These are phyloP conservation scores for Ctenoplectra terminalis DNA, from an alignment of 1,140 invertebrate species.

Conservation along the genomic window DNA sequence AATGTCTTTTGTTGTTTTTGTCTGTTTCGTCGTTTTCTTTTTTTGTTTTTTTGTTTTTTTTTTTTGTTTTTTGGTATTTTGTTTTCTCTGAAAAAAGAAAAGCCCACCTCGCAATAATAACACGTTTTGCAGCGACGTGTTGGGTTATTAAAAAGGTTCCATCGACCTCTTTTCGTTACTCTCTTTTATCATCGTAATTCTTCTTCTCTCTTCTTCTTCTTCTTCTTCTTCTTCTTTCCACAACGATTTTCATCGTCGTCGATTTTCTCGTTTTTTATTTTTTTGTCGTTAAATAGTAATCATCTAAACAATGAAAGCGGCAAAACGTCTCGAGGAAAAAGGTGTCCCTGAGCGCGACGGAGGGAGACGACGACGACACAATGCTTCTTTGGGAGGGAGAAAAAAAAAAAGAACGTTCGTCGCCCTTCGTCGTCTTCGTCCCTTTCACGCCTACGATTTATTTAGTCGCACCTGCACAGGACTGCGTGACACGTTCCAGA, in stretches of 20 bases:
- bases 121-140: not conserved
- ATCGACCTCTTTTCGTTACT: not conserved
- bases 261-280: constrained; percentile 35
- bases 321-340: constrained; percentile 77
- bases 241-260: constrained; percentile 4
- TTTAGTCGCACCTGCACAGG: constrained; percentile 52
- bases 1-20: constrained; percentile 34
- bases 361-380: constrained; percentile 57
- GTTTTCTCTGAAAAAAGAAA: constrained; percentile 34
- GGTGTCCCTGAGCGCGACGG: constrained; percentile 66
- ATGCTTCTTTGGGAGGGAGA: constrained; percentile 49
- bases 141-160: constrained; percentile 12
- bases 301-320: constrained; percentile 81
- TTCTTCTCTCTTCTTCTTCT: not conserved
- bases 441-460: constrained; percentile 56
- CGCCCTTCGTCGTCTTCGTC: constrained; percentile 55
- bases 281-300: constrained; percentile 73
- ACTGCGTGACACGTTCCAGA: constrained; percentile 40
- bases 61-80: not conserved
- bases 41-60: not conserved
- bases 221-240: not conserved
- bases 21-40: constrained; percentile 7
- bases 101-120: constrained; percentile 28
- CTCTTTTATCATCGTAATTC: not conserved
- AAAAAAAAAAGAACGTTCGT: constrained; percentile 40